Conservation (phyloP, 2,113 vertebrate genomes). For the Xyliphius kryptos region DNA sequence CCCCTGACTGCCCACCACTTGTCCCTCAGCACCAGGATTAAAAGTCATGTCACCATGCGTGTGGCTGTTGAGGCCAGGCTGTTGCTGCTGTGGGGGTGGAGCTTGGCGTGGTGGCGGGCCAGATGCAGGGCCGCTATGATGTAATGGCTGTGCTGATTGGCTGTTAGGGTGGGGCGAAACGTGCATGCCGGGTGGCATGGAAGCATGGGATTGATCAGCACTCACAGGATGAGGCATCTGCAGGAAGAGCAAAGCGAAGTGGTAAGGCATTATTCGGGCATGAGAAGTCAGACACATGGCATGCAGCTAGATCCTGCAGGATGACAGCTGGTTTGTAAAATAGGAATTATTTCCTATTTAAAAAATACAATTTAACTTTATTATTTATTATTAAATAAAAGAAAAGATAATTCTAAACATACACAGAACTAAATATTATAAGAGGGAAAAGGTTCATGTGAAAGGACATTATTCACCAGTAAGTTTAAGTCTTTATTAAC, state of each 20-base stretch:
- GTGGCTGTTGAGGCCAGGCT: conserved; percentile 90
- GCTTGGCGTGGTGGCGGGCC: conserved; percentile 62
- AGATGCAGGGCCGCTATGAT: conserved; percentile 81
- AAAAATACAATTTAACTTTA: too few relatives aligned
- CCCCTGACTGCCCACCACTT: conserved; percentile 87
- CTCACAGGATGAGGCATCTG: conserved; percentile 94
- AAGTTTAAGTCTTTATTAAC: too few relatives aligned
- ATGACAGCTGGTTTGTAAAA: too few relatives aligned
- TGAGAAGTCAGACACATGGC: too few relatives aligned
- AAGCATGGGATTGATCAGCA: conserved; percentile 94
- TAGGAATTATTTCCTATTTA: too few relatives aligned
- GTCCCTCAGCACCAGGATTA: conserved; percentile 94
- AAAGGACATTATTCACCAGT: too few relatives aligned
- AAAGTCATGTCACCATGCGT: conserved; percentile 96
- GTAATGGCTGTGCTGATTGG: conserved; percentile 96
- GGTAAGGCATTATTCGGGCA: conserved; percentile 29
- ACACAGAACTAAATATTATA: too few relatives aligned
- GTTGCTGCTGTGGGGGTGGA: conserved; percentile 62
- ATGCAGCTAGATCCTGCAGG: too few relatives aligned
- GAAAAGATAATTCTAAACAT: too few relatives aligned
- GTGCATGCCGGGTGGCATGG: conserved; percentile 98
- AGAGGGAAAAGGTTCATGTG: too few relatives aligned
- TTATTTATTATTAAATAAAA: too few relatives aligned
- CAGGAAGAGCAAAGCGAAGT: conserved; percentile 71
- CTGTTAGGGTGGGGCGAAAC: conserved; percentile 87